Evolutionary conservation across 2,113 vertebrate genomes (phyloP).

Genomic region (Romanogobio albipinnatus): DNA sequence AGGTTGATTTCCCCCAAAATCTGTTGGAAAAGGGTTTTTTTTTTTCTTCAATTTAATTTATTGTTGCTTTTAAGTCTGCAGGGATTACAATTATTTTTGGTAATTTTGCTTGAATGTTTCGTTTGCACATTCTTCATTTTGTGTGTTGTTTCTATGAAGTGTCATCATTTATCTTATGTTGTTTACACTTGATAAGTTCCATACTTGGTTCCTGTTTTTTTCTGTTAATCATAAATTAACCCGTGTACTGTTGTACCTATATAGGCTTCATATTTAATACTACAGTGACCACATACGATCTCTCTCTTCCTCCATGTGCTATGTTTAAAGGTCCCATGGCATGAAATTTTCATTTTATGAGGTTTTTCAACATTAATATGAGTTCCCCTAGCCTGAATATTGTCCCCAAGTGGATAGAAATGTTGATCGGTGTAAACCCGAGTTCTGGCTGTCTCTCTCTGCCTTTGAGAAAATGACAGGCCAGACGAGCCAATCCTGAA

Average conservation of each 20-base stretch:
- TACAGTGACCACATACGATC: not conserved
- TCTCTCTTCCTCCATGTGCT: not conserved
- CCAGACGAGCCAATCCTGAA: too few species aligned
- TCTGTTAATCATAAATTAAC: not conserved
- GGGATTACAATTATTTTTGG: not conserved
- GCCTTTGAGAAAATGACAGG: too few species aligned
- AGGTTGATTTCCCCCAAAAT: not conserved
- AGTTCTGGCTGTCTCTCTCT: too few species aligned
- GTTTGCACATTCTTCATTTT: not conserved
- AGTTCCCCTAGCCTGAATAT: too few species aligned
- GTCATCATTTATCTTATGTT: not conserved
- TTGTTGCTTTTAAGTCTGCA: not conserved
- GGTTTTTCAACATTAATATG: too few species aligned
- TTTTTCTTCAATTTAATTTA: not conserved
- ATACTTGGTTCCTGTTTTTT: conserved; percentile 47
- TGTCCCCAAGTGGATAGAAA: too few species aligned
- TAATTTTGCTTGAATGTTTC: not conserved
- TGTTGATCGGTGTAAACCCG: too few species aligned
- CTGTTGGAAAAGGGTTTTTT: not conserved
- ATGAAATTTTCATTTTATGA: too few species aligned
- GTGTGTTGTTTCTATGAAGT: not conserved
- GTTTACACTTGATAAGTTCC: not conserved
- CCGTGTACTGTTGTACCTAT: not conserved
- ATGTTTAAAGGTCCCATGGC: too few species aligned
- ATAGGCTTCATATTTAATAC: not conserved